phyloP scores from a whole-genome alignment of 1,140 invertebrate genomes.

The Lanistes nyassanus region DNA sequence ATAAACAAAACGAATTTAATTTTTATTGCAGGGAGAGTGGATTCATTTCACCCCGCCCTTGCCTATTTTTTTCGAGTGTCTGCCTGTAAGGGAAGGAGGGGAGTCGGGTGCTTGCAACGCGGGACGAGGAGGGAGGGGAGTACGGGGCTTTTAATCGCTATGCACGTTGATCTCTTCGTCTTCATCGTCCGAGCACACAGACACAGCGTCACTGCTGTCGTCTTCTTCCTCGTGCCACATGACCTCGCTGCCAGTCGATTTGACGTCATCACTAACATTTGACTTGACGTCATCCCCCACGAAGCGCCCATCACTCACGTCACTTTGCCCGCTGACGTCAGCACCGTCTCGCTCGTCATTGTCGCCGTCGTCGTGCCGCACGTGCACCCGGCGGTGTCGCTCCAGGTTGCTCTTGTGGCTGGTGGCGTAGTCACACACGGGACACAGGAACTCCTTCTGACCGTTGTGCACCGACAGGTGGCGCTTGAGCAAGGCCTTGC shows the following conservation, averaged over 20 bases:
- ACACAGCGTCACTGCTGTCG: slow-evolving; percentile 32
- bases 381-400: slow-evolving; percentile 64
- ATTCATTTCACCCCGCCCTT: not conserved
- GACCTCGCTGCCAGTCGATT: slow-evolving; percentile 10
- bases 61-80: too few relatives aligned
- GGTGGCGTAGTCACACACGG: slow-evolving; percentile 67
- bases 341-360: slow-evolving; percentile 27
- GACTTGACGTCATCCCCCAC: not conserved
- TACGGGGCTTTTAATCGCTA: slow-evolving; percentile 20
- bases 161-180: slow-evolving; percentile 45
- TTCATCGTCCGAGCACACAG: slow-evolving; percentile 35
- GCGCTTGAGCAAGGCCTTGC: slow-evolving; percentile 69
- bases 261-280: slow-evolving; percentile 18
- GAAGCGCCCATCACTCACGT: not conserved
- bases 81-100: too few relatives aligned
- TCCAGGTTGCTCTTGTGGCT: slow-evolving; percentile 70
- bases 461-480: slow-evolving; percentile 68
- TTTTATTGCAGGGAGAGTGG: not conserved
- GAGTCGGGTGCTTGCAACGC: too few relatives aligned
- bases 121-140: too few relatives aligned
- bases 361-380: slow-evolving; percentile 41
- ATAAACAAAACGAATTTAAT: too few relatives aligned
- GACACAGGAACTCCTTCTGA: slow-evolving; percentile 67
- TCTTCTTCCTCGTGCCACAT: slow-evolving; percentile 12
- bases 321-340: not conserved